These are phyloP conservation scores for Plotosus lineatus DNA, from an alignment of 2,113 vertebrate genomes.

Conservation along the genomic window DNA sequence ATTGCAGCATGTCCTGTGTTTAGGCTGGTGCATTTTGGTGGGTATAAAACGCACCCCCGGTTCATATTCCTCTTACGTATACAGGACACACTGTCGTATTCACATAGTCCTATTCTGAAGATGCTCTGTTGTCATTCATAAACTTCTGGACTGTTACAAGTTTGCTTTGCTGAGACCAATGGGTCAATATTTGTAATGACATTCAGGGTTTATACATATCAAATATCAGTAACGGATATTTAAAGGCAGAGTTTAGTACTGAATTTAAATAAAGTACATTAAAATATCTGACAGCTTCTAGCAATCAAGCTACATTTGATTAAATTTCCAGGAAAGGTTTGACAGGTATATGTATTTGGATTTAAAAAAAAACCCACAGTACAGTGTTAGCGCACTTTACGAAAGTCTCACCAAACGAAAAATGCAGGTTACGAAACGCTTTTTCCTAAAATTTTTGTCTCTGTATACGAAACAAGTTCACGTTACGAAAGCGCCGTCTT, in stretches of 20 bases:
- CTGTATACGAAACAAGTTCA: no score
- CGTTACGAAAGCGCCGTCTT: no score
- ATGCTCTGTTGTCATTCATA: background rate
- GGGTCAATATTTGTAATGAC: background rate
- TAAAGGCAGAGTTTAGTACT: background rate
- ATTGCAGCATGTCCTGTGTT: background rate
- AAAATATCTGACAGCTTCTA: background rate
- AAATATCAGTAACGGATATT: background rate
- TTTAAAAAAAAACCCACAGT: no score
- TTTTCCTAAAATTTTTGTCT: no score
- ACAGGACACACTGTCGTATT: background rate
- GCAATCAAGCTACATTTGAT: background rate
- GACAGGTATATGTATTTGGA: background rate
- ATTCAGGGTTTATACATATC: background rate
- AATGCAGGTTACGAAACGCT: no score
- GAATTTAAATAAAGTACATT: background rate
- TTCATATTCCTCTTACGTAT: background rate
- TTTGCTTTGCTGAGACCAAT: background rate
- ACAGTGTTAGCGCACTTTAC: no score
- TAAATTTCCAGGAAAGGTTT: background rate
- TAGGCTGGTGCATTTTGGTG: background rate
- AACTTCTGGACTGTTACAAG: background rate
- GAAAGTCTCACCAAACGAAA: no score
- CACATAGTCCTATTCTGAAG: background rate
- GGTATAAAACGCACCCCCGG: background rate